These are phyloP conservation scores for Gallinago undulata DNA, from an alignment of 2,113 vertebrate species.

Conservation along the genomic window DNA sequence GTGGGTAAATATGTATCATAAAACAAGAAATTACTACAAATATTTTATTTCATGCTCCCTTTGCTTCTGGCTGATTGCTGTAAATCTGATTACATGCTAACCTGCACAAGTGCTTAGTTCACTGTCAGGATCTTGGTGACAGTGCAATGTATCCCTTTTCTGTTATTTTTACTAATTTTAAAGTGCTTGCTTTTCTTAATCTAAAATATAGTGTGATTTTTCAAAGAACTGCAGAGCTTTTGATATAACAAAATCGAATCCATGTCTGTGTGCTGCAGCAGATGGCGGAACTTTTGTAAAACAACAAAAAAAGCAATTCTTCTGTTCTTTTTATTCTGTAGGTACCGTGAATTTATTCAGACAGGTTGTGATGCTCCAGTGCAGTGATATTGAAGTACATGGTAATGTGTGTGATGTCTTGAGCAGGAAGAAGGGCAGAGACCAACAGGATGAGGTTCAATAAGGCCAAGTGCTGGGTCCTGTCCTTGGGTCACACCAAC, in stretches of 20 bases:
- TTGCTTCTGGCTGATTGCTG: background rate
- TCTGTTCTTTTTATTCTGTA: background rate
- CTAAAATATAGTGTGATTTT: background rate
- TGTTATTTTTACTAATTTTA: background rate
- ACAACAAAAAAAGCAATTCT: background rate
- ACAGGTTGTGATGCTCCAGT: background rate
- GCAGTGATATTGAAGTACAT: background rate
- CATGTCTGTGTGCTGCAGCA: background rate
- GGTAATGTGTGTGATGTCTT: background rate
- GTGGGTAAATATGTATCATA: background rate
- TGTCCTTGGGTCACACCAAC: too few species aligned
- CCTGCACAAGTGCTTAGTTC: background rate
- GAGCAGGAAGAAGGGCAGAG: background rate
- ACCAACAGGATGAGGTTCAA: too few species aligned
- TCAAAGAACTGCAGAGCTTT: background rate
- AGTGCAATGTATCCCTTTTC: background rate
- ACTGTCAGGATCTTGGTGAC: background rate
- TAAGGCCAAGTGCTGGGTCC: too few species aligned
- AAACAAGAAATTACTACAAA: background rate
- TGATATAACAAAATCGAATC: background rate
- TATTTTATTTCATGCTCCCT: background rate
- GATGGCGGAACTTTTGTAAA: background rate
- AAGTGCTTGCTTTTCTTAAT: background rate
- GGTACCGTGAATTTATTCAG: background rate
- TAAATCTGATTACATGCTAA: slow-evolving; percentile 12